phyloP scores from a whole-genome alignment of 1,140 invertebrate genomes.

The Bilobella aurantiaca region DNA sequence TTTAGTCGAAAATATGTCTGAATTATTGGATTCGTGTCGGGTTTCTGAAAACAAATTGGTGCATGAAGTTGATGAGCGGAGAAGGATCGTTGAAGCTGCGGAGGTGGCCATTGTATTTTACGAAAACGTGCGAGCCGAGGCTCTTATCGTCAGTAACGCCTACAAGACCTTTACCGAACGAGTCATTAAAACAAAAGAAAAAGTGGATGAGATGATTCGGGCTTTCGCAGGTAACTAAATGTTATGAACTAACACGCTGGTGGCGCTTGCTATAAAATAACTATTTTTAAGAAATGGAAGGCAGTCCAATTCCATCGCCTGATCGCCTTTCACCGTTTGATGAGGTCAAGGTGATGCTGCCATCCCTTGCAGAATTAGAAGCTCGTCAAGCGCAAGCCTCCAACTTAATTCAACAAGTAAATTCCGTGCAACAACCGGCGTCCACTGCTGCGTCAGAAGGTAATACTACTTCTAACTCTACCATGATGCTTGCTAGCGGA shows the following conservation, averaged over 20 bases:
- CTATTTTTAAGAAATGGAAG: slow-evolving; percentile 28
- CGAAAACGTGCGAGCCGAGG: slow-evolving; percentile 33
- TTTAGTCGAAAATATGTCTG: slow-evolving; percentile 21
- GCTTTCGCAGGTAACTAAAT: slow-evolving; percentile 26
- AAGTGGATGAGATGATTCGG: slow-evolving; percentile 27
- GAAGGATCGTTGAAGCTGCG: slow-evolving; percentile 31
- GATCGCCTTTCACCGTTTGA: slow-evolving; percentile 14
- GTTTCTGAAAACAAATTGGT: slow-evolving; percentile 24
- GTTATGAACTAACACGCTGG: background rate
- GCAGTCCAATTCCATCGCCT: slow-evolving; percentile 20
- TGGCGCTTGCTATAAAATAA: background rate
- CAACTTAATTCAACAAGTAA: background rate
- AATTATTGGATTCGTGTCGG: slow-evolving; percentile 22
- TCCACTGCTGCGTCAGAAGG: no score
- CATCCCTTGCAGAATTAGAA: background rate
- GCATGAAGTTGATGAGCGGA: slow-evolving; percentile 30
- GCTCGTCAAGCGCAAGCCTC: background rate
- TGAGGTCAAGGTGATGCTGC: background rate
- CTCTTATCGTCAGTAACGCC: slow-evolving; percentile 31
- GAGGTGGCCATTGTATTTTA: slow-evolving; percentile 33
- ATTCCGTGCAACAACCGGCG: no score
- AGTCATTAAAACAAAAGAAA: slow-evolving; percentile 25
- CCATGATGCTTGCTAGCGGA: background rate
- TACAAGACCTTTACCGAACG: slow-evolving; percentile 31
- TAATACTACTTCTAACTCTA: no score